Evolutionary conservation across 2,888 invertebrate genomes (phyloP).

Genomic region (Erebia epiphron): DNA sequence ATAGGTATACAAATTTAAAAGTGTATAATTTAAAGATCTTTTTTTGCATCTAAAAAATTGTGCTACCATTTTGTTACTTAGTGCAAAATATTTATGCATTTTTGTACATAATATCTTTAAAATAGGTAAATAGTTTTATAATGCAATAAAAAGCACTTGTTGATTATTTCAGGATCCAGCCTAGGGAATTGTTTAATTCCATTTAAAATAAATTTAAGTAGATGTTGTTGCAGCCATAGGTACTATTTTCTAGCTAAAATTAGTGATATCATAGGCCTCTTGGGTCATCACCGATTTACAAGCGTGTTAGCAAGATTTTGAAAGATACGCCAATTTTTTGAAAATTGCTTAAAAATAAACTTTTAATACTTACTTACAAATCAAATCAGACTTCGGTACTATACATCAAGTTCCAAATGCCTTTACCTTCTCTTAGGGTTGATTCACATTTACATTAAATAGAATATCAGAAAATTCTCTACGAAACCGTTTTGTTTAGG

Average conservation of each 20-base stretch:
- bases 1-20: not conserved
- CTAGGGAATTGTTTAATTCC: not conserved
- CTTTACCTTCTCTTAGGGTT: too few relatives aligned
- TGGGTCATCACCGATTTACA: not conserved
- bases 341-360: not conserved
- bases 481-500: too few relatives aligned
- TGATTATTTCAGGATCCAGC: not conserved
- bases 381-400: too few relatives aligned
- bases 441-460: too few relatives aligned
- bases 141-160: not conserved
- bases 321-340: not conserved
- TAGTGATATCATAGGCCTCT: not conserved
- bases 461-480: too few relatives aligned
- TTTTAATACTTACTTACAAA: not conserved
- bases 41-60: not conserved
- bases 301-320: not conserved
- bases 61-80: not conserved
- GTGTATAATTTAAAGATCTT: not conserved
- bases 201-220: not conserved
- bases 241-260: not conserved
- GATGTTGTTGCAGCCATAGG: too few relatives aligned
- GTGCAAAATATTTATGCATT: not conserved
- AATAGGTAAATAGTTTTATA: not conserved
- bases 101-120: too few relatives aligned
- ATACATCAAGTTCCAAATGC: too few relatives aligned